Base-by-base conservation (phyloP, 2,113 vertebrate species). In the Tamias sibiricus region DNA sequence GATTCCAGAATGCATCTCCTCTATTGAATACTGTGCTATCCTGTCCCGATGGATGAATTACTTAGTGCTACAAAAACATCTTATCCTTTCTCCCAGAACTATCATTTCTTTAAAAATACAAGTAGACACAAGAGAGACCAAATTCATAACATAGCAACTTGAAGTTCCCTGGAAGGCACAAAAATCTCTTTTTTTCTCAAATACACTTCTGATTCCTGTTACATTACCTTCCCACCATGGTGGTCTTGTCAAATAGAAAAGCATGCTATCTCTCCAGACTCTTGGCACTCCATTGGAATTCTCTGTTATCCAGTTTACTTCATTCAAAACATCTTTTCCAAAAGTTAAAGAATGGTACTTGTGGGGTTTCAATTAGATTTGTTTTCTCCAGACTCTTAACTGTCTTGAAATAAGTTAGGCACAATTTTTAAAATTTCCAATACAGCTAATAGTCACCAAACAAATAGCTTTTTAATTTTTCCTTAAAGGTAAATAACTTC, bases 401-500 rank as follows among this genome's bases (percentile, higher is more conserved):
- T 95, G 24, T 16, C 77, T 91, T 87, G 68, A 90, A 92, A 37
- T 94, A 95, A 37, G 62, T 87, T 85, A 90, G 28, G 28, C 83
- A 93, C 11, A 94, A 62, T 77, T 66, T 59, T 96, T n/a, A 69
- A 77, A 90, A 82, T 91, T 96, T 89, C 37, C 52, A 57, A 5
- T 77, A 57, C 17, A 62, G 42, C 11, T 74, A 37, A 5, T 83
- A 86, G 85, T 91, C 79, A 90, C 81, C 80, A 89, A 66, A 40
- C 26, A 91, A 68, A 20, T 92, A 59, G 44, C 32, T 71, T 62
- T 80, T 83, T 90, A 17, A 92, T 92, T 91, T 96, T 75, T 69
- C 95, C 74, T 96, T 94, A 91, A 22, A 97, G 85, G 92, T 95
- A 95, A 81, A 95, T 97, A 97, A 97, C 92, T 98, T 98, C 90